Base-by-base conservation (phyloP, 2,888 invertebrate species). In the Blastobasis adustella region DNA sequence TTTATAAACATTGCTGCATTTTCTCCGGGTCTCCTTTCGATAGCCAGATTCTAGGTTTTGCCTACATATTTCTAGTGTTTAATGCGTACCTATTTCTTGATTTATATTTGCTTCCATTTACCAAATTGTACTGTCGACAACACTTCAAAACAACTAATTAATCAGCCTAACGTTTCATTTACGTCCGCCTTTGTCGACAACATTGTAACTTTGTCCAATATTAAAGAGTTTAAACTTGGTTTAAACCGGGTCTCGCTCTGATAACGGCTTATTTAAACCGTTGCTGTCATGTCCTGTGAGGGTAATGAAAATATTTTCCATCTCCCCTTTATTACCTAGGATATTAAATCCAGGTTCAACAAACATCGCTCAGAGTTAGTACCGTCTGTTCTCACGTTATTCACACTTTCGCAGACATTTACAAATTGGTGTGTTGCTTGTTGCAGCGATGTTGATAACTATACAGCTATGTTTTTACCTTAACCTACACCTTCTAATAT, bases 251-350 rank as follows among this genome's bases (percentile, higher is more conserved):
- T 23, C 23, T 23, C 23, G 63, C 59, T 58, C 55, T 54, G 58
- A 61, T 61, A 66, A 70, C 62, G 66, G 70, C 69, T 69, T 71
- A 66, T 69, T 67, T 66, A 66, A 66, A 64, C 63, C 63, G 61
- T 62, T 65, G 64, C 63, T 70, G 71, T 67, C 75, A 59, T 68
- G 76, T 74, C 73, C 70, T 65, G 63, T 41, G 67, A 64, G 64
- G 62, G 77, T 76, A 79, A 81, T 83, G 82, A 81, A 82, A 83
- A 82, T 80, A 79, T 82, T 82, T 81, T 79, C 76, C 76, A 78
- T 78, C 76, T 73, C 72, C 69, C 61, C 72, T 82, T 82, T 82
- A 82, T 79, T 77, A 76, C 77, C 61, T 56, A 46, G 62, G 72
- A 78, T 82, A 84, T 84, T 83, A 84, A 82, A 83, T 76, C 73